phyloP scores from a whole-genome alignment of 2,113 vertebrate species.

The Neomonachus schauinslandi region DNA sequence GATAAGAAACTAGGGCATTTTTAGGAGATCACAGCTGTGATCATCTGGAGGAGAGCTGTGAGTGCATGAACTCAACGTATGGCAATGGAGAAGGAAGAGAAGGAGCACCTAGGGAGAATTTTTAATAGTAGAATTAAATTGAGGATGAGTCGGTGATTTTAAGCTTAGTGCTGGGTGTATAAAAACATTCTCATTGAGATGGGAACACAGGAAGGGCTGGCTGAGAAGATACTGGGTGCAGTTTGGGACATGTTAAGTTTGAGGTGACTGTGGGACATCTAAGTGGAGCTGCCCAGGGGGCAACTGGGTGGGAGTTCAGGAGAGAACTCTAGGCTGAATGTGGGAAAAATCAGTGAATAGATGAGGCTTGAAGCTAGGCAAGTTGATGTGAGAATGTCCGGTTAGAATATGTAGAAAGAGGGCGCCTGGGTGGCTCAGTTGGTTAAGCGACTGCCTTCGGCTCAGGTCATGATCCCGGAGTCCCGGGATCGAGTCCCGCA shows the following conservation, averaged over 20 bases:
- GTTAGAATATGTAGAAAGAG: background rate
- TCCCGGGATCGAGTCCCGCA: too few relatives aligned
- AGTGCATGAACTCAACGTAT: background rate
- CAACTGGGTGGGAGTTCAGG: background rate
- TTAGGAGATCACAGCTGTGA: background rate
- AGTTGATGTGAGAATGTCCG: background rate
- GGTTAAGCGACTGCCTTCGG: too few relatives aligned
- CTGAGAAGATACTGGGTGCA: background rate
- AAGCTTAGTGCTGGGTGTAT: background rate
- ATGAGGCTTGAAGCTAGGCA: background rate
- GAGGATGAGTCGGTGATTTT: background rate
- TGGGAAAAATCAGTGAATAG: background rate
- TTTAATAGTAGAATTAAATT: background rate
- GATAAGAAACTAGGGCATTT: background rate
- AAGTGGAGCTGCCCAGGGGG: background rate
- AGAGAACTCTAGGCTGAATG: background rate
- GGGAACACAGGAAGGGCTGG: background rate
- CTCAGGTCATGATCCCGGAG: too few relatives aligned
- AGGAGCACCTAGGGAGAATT: background rate
- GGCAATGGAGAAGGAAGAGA: background rate
- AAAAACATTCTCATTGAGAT: background rate
- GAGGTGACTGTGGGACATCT: background rate
- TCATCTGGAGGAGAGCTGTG: background rate
- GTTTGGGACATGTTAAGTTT: too few relatives aligned
- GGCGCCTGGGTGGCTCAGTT: too few relatives aligned